These are phyloP conservation scores for Pantherophis vulpinus DNA, from an alignment of 2,797 vertebrate genomes.

Conservation along the genomic window DNA sequence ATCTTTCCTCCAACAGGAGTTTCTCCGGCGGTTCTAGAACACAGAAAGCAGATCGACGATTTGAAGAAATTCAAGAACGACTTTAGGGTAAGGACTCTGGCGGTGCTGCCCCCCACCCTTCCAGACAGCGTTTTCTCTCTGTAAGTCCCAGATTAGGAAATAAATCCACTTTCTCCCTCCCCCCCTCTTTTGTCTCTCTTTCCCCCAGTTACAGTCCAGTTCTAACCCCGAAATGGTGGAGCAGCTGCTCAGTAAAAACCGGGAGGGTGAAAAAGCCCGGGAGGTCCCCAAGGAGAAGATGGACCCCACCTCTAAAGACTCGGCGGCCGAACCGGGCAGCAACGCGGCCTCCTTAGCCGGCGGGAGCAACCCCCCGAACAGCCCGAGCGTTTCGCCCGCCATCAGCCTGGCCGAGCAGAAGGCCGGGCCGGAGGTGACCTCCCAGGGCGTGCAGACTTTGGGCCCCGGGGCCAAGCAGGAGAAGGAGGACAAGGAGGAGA, in stretches of 20 bases:
- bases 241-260: slow-evolving; percentile 85
- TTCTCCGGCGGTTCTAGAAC: slow-evolving; percentile 88
- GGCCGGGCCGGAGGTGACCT: slow-evolving; percentile 91
- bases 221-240: slow-evolving; percentile 88
- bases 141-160: neutral
- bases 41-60: slow-evolving; percentile 98
- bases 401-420: slow-evolving; percentile 81
- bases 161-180: neutral
- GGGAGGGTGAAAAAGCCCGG: slow-evolving; percentile 91
- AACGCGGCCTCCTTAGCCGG: slow-evolving; percentile 70
- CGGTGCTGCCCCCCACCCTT: too few relatives aligned
- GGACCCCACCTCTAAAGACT: slow-evolving; percentile 75
- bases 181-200: neutral
- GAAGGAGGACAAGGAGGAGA: slow-evolving; percentile 91
- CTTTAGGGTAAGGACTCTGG: slow-evolving; percentile 89
- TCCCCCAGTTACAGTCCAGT: slow-evolving; percentile 89
- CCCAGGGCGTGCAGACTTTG: slow-evolving; percentile 94
- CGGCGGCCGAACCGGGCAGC: slow-evolving; percentile 71
- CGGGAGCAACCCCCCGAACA: slow-evolving; percentile 85
- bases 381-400: slow-evolving; percentile 83
- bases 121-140: neutral
- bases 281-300: slow-evolving; percentile 87
- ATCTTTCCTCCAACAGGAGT: slow-evolving; percentile 75
- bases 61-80: slow-evolving; percentile 99
- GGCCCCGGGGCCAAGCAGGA: slow-evolving; percentile 85